These are phyloP conservation scores for Aleadryas rufinucha DNA, from an alignment of 2,113 vertebrate genomes.

Conservation along the genomic window DNA sequence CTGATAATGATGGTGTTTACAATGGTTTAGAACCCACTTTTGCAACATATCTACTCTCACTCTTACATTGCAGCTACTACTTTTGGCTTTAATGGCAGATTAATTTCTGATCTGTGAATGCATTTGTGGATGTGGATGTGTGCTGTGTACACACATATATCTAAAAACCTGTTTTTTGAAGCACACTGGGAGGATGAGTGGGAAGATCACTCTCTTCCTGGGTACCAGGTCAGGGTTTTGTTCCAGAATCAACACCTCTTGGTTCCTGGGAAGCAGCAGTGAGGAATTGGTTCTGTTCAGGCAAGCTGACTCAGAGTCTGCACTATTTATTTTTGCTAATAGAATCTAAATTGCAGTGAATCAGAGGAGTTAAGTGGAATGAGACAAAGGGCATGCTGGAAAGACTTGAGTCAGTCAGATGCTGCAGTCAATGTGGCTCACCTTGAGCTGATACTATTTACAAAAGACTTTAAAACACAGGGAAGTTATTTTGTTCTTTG, in stretches of 20 bases:
- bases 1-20: background rate
- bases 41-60: background rate
- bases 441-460: background rate
- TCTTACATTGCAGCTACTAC: background rate
- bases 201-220: background rate
- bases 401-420: background rate
- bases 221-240: background rate
- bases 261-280: background rate
- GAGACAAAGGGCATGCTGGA: background rate
- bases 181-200: rapidly evolving
- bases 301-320: background rate
- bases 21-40: background rate
- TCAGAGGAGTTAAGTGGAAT: background rate
- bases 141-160: background rate
- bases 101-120: background rate
- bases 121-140: background rate
- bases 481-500: background rate
- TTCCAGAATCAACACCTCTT: background rate
- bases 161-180: background rate
- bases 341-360: background rate
- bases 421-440: background rate
- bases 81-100: background rate
- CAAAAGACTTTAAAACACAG: background rate
- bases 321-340: background rate
- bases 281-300: background rate